Base-by-base conservation (phyloP, 2,113 vertebrate genomes). In the Dromas ardeola region DNA sequence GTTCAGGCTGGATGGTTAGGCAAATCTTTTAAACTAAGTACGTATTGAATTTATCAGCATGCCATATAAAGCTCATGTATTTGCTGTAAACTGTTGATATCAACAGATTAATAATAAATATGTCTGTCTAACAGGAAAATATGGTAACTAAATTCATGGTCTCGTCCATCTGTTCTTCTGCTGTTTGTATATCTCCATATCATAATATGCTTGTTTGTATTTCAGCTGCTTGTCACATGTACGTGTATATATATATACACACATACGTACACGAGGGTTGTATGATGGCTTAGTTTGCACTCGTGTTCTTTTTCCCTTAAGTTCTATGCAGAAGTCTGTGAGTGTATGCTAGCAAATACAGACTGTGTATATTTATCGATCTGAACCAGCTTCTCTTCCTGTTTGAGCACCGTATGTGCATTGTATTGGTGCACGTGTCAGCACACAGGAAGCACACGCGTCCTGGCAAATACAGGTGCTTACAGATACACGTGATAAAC, bases 91-190 rank as follows among this genome's bases (percentile, higher is more conserved):
- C 76, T 92, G 81, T 78, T 18, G 3, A 4, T 59, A 77, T 71
- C 83, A 42, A 83, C 9, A 90, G 85, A 94, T 94, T 91, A 93
- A 59, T 96, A 81, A 93, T 15, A 96, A 95, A 91, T 79, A 76
- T 40, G 53, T 18, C 29, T 43, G 65, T 81, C 81, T 95, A 81
- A 91, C 25, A 7, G 84, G 78, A 85, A 93, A 93, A 95, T 18
- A 43, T 34, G 52, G 91, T 40, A 71, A 81, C 36, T 40, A 63
- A 87, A 79, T 85, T 26, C 27, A 25, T 40, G 53, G 15, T 49
- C 62, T 82, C 79, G 49, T 76, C 87, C 86, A 93, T 94, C 89
- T 95, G 95, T 89, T 93, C 70, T 87, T 81, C 66, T 8, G 43
- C 47, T 72, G 62, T 87, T 93, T 83, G 53, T 72, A 0, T 38